Evolutionary conservation across 2,797 vertebrate species (phyloP), one percentile per base, ranked within the genome.

Genomic region (Girardinus metallicus): DNA sequence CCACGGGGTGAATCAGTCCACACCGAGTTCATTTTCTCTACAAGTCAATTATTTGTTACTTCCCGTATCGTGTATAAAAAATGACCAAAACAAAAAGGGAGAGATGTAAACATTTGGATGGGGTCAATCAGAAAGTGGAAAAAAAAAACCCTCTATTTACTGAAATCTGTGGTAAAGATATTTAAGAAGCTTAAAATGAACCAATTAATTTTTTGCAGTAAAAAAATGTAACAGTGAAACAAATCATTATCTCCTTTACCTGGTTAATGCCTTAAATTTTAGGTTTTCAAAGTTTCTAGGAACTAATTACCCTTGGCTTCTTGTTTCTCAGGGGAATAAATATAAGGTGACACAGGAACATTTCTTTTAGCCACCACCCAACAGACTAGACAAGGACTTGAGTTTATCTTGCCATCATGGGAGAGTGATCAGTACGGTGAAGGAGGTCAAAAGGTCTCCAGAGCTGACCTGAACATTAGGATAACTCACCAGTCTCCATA

Each of bases 1-100:
- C 80, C 84, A 83, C 80, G 72, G 80, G 78, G 29, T 60, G 55
- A 73, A 64, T 6, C 4, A 71, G 80, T 79, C 76, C 29, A 76
- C 29, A 57, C 51, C 7, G 3, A 34, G 60, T 60, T 78, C 41
- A 81, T 82, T 75, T 81, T 76, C 60, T 76, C 36, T 43, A 46
- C 5, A 44, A 5, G 9, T 21, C 13, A 3, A 72, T 86, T 29
- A 21, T 74, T 77, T 79, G 16, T 12, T 39, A 11, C 21, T 39
- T 66, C 34, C 34, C 10, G 34, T 39, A 21, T 66, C 18, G 5
- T 66, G 3, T 39, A 31, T 13, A n/a, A 12, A 12, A 55, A 57
- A 57, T n/a, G 4, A 5, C 18, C 16, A n/a, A 74, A 39, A 39
- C 53, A 53, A 74, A 74, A 34, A 23, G 26, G 8, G 21, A 53